phyloP scores from a whole-genome alignment of 2,797 vertebrate genomes.

The Sphaeramia orbicularis region DNA sequence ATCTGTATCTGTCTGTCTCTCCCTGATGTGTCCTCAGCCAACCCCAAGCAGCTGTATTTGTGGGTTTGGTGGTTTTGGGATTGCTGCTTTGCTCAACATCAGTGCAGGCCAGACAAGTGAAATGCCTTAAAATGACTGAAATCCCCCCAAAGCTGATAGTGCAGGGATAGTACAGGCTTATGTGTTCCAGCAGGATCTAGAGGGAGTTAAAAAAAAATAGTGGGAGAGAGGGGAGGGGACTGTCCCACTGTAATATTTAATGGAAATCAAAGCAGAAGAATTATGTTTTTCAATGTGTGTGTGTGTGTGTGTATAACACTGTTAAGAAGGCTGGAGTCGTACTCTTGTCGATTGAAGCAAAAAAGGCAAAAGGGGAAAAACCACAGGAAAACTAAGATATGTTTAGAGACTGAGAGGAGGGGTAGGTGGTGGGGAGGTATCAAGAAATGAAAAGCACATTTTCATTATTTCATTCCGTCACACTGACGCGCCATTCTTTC shows the following conservation, averaged over 20 bases:
- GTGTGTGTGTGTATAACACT: no score
- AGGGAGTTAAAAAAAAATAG: conserved; percentile 44
- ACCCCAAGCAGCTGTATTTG: conserved; percentile 64
- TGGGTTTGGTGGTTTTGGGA: conserved; percentile 67
- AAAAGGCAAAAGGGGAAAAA: neutral
- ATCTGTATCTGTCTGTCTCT: conserved; percentile 16
- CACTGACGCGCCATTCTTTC: conserved; percentile 35
- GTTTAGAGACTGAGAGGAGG: conserved; percentile 9
- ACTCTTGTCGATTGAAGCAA: conserved; percentile 1
- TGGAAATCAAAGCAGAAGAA: conserved; percentile 24
- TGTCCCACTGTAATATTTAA: conserved; percentile 31
- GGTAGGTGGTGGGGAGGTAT: conserved; percentile 36
- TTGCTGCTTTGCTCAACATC: conserved; percentile 71
- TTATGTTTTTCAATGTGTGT: neutral
- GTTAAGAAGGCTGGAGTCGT: neutral
- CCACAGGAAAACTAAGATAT: conserved; percentile 16
- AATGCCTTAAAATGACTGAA: conserved; percentile 75
- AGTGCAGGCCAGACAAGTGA: conserved; percentile 72
- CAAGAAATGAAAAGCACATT: conserved; percentile 74
- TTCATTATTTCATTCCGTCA: conserved; percentile 70
- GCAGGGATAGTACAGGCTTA: conserved; percentile 75
- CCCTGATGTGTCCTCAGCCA: conserved; percentile 54
- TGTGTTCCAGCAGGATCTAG: conserved; percentile 70
- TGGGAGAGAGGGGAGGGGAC: neutral
- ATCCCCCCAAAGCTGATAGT: conserved; percentile 77